Evolutionary conservation across 2,888 invertebrate species (phyloP).

Genomic region (Apamea epomidion): DNA sequence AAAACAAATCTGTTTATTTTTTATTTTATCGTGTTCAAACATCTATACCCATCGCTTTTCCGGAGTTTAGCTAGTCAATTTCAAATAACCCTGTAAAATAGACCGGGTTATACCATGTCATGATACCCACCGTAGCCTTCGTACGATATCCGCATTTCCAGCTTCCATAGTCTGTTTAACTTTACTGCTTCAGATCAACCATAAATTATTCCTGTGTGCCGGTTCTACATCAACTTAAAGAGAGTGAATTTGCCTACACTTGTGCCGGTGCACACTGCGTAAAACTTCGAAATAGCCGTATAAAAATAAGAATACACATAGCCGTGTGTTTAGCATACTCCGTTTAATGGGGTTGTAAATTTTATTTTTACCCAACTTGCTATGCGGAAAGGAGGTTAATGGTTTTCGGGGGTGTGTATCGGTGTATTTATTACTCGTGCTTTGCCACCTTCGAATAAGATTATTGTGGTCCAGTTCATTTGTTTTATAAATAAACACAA

Average conservation of each 20-base stretch:
- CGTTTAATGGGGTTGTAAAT: slow-evolving; percentile 57
- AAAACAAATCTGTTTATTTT: no score
- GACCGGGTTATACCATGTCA: background rate
- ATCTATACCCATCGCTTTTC: no score
- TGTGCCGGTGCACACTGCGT: slow-evolving; percentile 11
- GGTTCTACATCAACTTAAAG: slow-evolving; percentile 20
- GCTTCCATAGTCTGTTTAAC: background rate
- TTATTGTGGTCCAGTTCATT: background rate
- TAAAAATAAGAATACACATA: slow-evolving; percentile 46
- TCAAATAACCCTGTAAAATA: no score
- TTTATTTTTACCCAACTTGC: slow-evolving; percentile 56
- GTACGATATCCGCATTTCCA: background rate
- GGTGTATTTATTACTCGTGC: slow-evolving; percentile 48
- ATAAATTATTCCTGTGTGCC: background rate
- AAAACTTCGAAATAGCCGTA: slow-evolving; percentile 40
- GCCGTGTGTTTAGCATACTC: slow-evolving; percentile 35
- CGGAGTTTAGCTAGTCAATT: no score
- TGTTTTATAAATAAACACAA: background rate
- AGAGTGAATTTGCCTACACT: slow-evolving; percentile 12
- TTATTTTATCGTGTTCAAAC: no score
- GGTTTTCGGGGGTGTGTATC: slow-evolving; percentile 44
- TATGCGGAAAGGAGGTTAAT: slow-evolving; percentile 55
- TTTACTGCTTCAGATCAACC: background rate
- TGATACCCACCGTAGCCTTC: background rate
- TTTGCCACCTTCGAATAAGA: slow-evolving; percentile 21